Evolutionary conservation across 1,140 invertebrate genomes (phyloP).

Genomic region (Sinonovacula constricta): DNA sequence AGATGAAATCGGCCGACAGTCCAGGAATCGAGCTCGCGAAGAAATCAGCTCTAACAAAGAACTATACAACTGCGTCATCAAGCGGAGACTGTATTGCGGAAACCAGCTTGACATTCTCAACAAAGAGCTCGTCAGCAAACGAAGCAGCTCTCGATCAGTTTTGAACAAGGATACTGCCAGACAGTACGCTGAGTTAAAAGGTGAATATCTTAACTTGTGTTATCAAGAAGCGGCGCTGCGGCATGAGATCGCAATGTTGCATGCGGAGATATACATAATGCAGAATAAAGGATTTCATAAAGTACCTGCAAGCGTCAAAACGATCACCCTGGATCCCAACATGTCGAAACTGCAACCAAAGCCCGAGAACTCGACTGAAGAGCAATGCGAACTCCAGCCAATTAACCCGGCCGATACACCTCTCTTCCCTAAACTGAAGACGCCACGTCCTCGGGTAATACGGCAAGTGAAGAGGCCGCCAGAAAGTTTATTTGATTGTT

Average conservation of each 20-base stretch:
- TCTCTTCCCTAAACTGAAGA: constrained; percentile 15
- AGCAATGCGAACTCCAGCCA: no score
- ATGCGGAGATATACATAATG: constrained; percentile 46
- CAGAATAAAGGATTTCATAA: constrained; percentile 40
- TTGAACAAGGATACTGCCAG: constrained; percentile 14
- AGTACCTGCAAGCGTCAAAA: constrained; percentile 26
- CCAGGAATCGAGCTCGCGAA: not conserved
- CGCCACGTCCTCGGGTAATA: constrained; percentile 6
- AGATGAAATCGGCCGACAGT: not conserved
- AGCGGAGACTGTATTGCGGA: constrained; percentile 23
- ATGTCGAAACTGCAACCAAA: not conserved
- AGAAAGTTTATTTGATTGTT: not conserved
- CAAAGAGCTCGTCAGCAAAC: constrained; percentile 28
- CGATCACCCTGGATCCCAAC: constrained; percentile 27
- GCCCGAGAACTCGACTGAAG: not conserved
- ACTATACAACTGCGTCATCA: constrained; percentile 15
- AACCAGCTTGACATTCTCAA: constrained; percentile 19
- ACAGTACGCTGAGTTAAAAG: constrained; percentile 30
- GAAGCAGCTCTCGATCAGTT: constrained; percentile 1
- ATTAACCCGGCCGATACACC: not conserved
- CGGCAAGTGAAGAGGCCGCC: not conserved
- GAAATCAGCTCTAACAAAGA: constrained; percentile 7
- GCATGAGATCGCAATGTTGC: constrained; percentile 31
- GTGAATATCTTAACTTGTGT: constrained; percentile 32
- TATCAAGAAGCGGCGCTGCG: constrained; percentile 35